Evolutionary conservation across 64 coral and sea anemone genomes (phyloP), one percentile per base, ranked within the genome.

Genomic region (Montipora cactus): DNA sequence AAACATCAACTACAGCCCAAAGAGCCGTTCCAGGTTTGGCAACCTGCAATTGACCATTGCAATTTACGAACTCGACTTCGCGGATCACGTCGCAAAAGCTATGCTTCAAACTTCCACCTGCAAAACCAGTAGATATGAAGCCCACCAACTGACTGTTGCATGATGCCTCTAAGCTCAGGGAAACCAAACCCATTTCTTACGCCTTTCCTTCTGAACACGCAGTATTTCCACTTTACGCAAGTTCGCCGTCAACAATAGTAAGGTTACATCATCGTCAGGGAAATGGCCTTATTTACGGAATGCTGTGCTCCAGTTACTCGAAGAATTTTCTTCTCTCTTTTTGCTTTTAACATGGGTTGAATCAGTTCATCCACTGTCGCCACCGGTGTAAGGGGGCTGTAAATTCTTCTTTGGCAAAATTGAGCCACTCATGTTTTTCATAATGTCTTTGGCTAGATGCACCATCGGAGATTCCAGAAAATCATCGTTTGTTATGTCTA

Each of bases 21-120:
- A 89, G 6, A 12, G 92, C 90, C 7, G 49, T 75, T 59, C 47
- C 59, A 61, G 59, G 78, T n/a, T 44, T 50, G 11, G 89, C 90
- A 16, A n/a, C 59, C 18, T 85, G 80, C 18, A n/a, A 7, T 48
- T 71, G 46, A 14, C 90, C 95, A 50, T 75, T 84, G 0, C 95
- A 90, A 72, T 96, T 75, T 21, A 96, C 90, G 61, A 96, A 96
- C 79, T 92, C 90, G 7, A 96, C 93, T 62, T 92, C 72, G 83
- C 79, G 78, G 22, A 96, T 89, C 3, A 84, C 78, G 15, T 96
- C 95, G 67, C 86, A 28, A 28, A 28, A 28, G 25, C 25, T 28
- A 28, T 28, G 25, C 25, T 28, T 28, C 25, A 28, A 28, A 28
- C 25, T 1, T 28, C 25, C 25, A 25, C 25, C 25, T 28, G 25